A percentile compares a stretch with the other conserved stretches of the same genome.
phyloP scores from a whole-genome alignment of 2,888 invertebrate species.

The Diloba caeruleocephala region DNA sequence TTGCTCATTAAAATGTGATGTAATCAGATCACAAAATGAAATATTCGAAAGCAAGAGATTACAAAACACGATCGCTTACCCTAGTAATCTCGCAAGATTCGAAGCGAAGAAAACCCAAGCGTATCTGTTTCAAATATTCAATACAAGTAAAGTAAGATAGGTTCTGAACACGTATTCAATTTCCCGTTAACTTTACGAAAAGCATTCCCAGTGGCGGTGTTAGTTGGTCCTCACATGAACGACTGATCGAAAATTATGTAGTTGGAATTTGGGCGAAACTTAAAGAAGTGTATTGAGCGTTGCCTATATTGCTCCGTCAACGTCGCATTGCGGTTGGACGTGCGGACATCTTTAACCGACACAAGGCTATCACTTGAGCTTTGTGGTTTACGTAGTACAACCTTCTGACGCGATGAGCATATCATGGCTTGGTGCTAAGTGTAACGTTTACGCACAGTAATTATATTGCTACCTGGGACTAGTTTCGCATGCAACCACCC shows the following conservation, averaged over 20 bases:
- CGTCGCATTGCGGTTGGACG: conserved; percentile 8
- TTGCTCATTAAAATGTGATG: conserved; percentile 41
- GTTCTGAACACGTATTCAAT: conserved; percentile 48
- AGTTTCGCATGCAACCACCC: no score
- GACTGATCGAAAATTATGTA: not conserved
- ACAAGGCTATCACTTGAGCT: conserved; percentile 17
- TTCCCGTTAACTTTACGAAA: conserved; percentile 36
- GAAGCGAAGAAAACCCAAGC: not conserved
- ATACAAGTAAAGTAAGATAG: conserved; percentile 42
- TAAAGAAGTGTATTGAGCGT: not conserved
- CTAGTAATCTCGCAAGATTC: conserved; percentile 33
- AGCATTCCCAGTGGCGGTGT: conserved; percentile 7
- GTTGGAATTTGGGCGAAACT: not conserved
- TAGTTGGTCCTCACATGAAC: not conserved
- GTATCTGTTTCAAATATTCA: conserved; percentile 49
- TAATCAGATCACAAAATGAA: conserved; percentile 43
- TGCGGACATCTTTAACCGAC: conserved; percentile 10
- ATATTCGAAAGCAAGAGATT: conserved; percentile 37
- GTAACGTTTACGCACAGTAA: no score
- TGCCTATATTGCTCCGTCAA: not conserved
- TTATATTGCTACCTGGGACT: no score
- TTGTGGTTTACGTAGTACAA: not conserved
- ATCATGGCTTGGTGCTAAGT: no score
- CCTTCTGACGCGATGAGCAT: no score
- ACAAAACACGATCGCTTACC: conserved; percentile 27